A percentile compares a stretch with the other conserved stretches of the same genome.
Conservation (phyloP, 2,888 invertebrate species). For the Ferrisia virgata region DNA sequence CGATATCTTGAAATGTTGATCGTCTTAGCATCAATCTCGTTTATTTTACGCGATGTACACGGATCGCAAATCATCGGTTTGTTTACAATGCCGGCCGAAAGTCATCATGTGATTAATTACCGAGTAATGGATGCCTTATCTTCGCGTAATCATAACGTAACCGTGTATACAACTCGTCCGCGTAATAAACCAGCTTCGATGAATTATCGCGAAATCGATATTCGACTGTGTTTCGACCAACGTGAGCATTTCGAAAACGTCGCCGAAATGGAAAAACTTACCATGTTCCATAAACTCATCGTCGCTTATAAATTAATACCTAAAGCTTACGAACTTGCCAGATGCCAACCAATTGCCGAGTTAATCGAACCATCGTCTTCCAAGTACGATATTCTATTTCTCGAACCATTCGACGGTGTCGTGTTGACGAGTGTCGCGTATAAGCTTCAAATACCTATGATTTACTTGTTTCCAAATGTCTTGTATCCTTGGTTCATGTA, state of each 20-base stretch:
- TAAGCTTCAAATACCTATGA: constrained; percentile 33
- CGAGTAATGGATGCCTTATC: background rate
- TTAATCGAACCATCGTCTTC: background rate
- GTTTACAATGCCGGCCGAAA: background rate
- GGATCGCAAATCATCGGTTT: background rate
- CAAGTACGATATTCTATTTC: constrained; percentile 41
- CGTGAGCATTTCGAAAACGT: background rate
- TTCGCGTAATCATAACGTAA: background rate
- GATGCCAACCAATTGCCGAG: background rate
- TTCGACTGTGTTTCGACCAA: background rate
- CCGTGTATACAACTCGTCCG: constrained; percentile 1
- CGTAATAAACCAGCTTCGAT: background rate
- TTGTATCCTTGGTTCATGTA: constrained; percentile 32
- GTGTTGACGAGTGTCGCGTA: constrained; percentile 27
- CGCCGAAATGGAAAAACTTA: background rate
- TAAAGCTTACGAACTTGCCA: background rate
- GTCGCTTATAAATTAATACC: background rate
- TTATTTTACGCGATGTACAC: background rate
- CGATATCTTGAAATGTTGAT: background rate
- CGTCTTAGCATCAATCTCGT: background rate
- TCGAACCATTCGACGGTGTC: constrained; percentile 44
- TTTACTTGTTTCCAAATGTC: constrained; percentile 27
- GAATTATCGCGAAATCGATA: constrained; percentile 1
- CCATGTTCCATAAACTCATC: background rate
- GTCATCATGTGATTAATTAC: background rate